These are phyloP conservation scores for Idaea aversata DNA, from an alignment of 2,888 invertebrate species.

Conservation along the genomic window DNA sequence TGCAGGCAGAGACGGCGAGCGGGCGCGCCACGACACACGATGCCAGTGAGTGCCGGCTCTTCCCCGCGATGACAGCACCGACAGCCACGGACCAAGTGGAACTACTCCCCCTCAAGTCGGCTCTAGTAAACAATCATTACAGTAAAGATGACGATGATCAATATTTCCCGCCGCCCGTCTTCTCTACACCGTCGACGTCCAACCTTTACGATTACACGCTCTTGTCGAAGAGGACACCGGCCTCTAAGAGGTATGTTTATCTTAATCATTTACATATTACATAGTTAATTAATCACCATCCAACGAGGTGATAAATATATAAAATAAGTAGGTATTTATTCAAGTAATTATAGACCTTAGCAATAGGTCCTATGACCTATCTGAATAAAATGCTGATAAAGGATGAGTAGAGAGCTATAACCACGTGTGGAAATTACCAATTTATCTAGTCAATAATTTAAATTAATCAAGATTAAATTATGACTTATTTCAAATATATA, in stretches of 20 bases:
- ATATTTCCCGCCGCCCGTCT: constrained; percentile 57
- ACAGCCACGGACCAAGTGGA: constrained; percentile 70
- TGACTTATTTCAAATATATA: too few species aligned
- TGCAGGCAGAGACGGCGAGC: constrained; percentile 45
- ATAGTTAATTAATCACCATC: too few species aligned
- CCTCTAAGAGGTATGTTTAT: constrained; percentile 60
- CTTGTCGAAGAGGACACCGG: constrained; percentile 74
- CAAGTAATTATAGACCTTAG: too few species aligned
- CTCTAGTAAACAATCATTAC: constrained; percentile 69
- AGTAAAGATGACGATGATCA: constrained; percentile 68
- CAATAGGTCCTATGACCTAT: too few species aligned
- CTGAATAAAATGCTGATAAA: too few species aligned
- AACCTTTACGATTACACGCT: constrained; percentile 67
- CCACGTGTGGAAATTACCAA: too few species aligned
- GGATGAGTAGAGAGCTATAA: too few species aligned
- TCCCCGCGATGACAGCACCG: constrained; percentile 62
- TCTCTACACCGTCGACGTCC: constrained; percentile 61
- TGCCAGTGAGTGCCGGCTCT: constrained; percentile 31
- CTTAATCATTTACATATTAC: not conserved
- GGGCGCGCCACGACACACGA: constrained; percentile 46
- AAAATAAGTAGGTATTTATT: too few species aligned
- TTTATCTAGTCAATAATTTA: too few species aligned
- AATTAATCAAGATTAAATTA: too few species aligned
- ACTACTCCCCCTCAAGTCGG: constrained; percentile 70
- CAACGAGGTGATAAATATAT: too few species aligned